Base-by-base conservation (phyloP, 2,797 vertebrate species). In the Sebastes trivittatus region DNA sequence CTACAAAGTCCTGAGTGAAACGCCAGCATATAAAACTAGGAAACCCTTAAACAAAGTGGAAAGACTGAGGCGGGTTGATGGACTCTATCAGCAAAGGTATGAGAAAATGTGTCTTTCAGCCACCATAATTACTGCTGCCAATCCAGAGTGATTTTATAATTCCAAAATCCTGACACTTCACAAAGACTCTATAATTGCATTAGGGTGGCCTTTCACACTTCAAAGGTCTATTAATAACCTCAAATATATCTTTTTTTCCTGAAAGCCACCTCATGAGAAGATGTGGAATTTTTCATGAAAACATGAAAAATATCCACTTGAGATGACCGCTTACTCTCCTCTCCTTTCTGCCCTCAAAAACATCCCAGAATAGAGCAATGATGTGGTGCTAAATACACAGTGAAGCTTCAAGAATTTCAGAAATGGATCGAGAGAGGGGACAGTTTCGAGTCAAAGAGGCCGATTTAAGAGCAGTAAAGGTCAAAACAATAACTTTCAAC, bases 261-360 rank as follows among this genome's bases (percentile, higher is more conserved):
- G 83, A 92, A 94, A 87, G 84, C 81, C 72, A 88, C 81, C 93
- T 97, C 80, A 36, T 94, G 91, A 86, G 88, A 94, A 94, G 95
- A 95, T 96, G 97, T 96, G 97, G 95, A 97, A 98, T 98, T 97
- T 97, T 97, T 96, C 97, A 97, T 88, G 96, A 97, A 98, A 97
- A 97, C 95, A 96, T 89, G 90, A 97, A 96, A 94, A 97, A 96
- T 89, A 38, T 9, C 90, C 94, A 87, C 89, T 90, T 80, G 85
- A 78, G 88, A 89, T 87, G 75, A 77, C 73, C 42, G 81, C 80
- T 79, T 64, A 27, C 78, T 82, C 87, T 77, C 29, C n/a, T 75
- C 69, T 79, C 55, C 78, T 81, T 80, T 82, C 76, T 80, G 76
- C 64, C 72, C 80, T 85, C 74, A 73, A 86, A 87, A 87, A 85